These are phyloP conservation scores for Phalanger gymnotis DNA, from an alignment of 2,797 vertebrate species.

Conservation along the genomic window DNA sequence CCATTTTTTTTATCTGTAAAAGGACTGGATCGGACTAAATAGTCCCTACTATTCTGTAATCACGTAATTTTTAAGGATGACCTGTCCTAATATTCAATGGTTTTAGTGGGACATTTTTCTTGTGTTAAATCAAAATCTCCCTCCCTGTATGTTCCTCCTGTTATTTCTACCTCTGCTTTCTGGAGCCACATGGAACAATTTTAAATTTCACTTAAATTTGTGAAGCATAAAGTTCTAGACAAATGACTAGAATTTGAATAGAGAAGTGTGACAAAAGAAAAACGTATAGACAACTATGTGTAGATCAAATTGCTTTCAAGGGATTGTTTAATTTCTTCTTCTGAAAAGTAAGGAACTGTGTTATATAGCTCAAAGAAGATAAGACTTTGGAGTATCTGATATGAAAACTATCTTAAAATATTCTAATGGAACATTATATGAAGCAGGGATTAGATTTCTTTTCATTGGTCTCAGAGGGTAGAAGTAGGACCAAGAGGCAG, in stretches of 20 bases:
- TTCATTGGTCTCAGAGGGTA: not conserved
- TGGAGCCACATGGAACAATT: not conserved
- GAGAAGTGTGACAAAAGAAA: not conserved
- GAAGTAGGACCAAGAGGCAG: not conserved
- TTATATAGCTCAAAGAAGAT: not conserved
- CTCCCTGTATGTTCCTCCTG: not conserved
- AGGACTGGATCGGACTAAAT: not conserved
- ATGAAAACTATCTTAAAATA: not conserved
- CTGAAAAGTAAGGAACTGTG: not conserved
- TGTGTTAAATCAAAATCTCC: not conserved
- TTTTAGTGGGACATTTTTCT: not conserved
- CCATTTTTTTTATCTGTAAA: not conserved
- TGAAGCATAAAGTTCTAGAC: conserved; percentile 18
- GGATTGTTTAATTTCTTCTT: conserved; percentile 21
- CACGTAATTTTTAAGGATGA: not conserved
- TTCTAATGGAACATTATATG: not conserved
- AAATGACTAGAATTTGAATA: not conserved
- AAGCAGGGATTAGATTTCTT: not conserved
- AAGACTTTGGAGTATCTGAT: not conserved
- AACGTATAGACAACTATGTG: not conserved
- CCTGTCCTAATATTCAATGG: not conserved
- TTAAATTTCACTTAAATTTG: conserved; percentile 15
- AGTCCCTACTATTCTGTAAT: not conserved
- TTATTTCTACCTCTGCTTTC: not conserved
- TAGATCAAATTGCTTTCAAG: conserved; percentile 45